Evolutionary conservation across 2,113 vertebrate genomes (phyloP), one percentile per base, ranked within the genome.

Genomic region (Cyprinodon brontotheroides): DNA sequence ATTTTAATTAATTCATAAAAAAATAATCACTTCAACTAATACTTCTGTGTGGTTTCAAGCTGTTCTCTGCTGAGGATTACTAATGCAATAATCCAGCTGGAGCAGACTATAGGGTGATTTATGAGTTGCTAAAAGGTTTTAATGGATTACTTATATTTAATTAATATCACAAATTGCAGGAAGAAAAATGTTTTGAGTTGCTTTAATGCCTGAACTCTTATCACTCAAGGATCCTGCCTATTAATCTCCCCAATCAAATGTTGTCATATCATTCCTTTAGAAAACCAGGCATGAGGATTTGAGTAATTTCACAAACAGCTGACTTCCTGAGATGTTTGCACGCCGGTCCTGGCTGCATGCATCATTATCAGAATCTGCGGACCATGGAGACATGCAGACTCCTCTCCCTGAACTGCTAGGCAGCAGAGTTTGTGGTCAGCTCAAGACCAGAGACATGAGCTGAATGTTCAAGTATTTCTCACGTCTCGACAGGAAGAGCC

Each of bases 401-500:
- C 71, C 70, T 72, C 76, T 59, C 75, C 72, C 29, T 20, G 69
- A 85, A 29, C 29, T 29, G 75, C 77, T 61, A 20, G 47, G 59
- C 60, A 81, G 78, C 66, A 45, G 78, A 77, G 74, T 29, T 6
- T 74, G 79, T 67, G 85, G 89, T 87, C 87, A 86, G 78, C 65
- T 69, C 14, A 4, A 75, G 86, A 77, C 78, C 59, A 7, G 73
- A 85, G 68, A 80, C 77, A 2, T 72, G 90, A 85, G 79, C 67
- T 65, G 87, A 91, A 91, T 90, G 73, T 48, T 57, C 76, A 84
- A 89, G 86, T 64, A 82, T 70, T 79, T 78, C 70, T 80, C 79
- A 72, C 81, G 88, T 90, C 82, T 91, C 69, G 43, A 83, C 84
- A 87, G 86, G 82, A 89, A 82, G 86, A 89, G 85, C 88, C 88